Evolutionary conservation across 2,888 invertebrate genomes (phyloP).

Genomic region (Emmelina monodactyla): DNA sequence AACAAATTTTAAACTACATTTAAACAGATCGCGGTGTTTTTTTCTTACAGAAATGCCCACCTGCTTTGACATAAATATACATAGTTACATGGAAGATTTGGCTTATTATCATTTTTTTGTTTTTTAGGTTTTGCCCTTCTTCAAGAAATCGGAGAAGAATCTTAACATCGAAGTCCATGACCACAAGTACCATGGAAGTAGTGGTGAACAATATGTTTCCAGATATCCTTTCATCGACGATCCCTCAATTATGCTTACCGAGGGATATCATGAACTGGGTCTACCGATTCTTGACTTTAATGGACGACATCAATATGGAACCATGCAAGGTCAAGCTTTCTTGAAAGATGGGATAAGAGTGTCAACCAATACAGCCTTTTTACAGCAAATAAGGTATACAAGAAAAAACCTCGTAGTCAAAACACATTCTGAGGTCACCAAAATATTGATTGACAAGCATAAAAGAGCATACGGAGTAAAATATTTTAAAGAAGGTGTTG

Average conservation of each 20-base stretch:
- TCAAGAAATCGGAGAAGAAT: conserved; percentile 70
- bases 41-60: too few relatives aligned
- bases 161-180: conserved; percentile 52
- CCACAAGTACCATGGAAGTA: conserved; percentile 62
- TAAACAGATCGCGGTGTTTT: too few relatives aligned
- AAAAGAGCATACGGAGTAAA: conserved; percentile 35
- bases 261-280: conserved; percentile 67
- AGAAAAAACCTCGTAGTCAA: conserved; percentile 55
- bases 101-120: too few relatives aligned
- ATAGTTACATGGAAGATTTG: too few relatives aligned
- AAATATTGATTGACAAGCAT: conserved; percentile 60
- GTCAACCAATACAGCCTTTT: conserved; percentile 71
- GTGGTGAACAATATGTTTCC: conserved; percentile 68
- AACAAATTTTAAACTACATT: too few relatives aligned
- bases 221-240: conserved; percentile 67
- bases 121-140: conserved; percentile 69
- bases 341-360: conserved; percentile 60
- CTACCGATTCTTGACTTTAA: conserved; percentile 65
- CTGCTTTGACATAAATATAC: too few relatives aligned
- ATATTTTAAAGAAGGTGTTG: conserved; percentile 23
- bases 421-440: conserved; percentile 57
- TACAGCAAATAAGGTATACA: conserved; percentile 67
- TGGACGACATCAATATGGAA: conserved; percentile 57
- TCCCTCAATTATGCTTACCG: conserved; percentile 57
- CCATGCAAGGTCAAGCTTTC: conserved; percentile 65